Base-by-base conservation (phyloP, 92 coral and sea anemone species). In the Palythoa grandis region DNA sequence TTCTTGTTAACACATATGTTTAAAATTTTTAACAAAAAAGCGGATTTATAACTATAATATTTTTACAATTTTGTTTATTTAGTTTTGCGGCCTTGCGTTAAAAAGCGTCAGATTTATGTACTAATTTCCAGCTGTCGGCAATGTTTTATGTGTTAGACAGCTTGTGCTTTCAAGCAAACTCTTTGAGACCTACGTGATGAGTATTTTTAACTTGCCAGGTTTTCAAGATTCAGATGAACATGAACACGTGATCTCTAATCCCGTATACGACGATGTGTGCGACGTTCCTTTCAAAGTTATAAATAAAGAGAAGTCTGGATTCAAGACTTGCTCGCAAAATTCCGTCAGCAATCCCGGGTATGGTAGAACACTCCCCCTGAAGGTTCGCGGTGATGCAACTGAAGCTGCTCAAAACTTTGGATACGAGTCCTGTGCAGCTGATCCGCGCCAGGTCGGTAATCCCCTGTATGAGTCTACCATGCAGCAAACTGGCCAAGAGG, bases 301-400 rank as follows among this genome's bases (percentile, higher is more conserved):
- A 5, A 24, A 79, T 38, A 39, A 14, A 39, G 48, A n/a, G 23
- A 29, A 29, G 35, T 29, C 35, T 29, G 35, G 35, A 29, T 29
- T 29, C 35, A 22, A 8, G 43, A n/a, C 61, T 48, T 19, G 39
- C 29, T 52, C 53, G 0, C 79, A 75, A 8, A 29, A 52, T 14
- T 75, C 79, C 11, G 65, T 75, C 40, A 75, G 79, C n/a, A 75
- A 75, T 24, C 79, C 79, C 22, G 60, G 39, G 13, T 75, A 75
- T 75, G 79, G 60, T 7, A 75, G 79, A 75, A 75, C 79, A 8
- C 79, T 75, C 20, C 61, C 11, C 8, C 23, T 75, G 61, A 23
- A 19, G 35, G 60, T 52, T 43, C 22, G 17, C 79, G 61, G 48
- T 14, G 54, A 75, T 75, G 65, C 79, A 13, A 38, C 19, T 1